phyloP scores from a whole-genome alignment of 1,140 invertebrate genomes.

The Euura lappo region DNA sequence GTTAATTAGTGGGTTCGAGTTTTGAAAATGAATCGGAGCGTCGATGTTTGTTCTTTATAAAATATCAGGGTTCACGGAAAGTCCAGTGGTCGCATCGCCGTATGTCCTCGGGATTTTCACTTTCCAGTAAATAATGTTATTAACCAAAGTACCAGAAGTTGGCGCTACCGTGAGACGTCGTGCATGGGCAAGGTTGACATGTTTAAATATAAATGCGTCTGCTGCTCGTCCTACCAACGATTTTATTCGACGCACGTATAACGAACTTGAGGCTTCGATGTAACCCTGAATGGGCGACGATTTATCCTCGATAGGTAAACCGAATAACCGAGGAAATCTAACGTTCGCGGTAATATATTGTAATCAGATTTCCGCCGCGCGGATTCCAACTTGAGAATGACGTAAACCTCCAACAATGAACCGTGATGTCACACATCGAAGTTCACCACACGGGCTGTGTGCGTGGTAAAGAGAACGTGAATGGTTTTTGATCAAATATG shows the following conservation, averaged over 20 bases:
- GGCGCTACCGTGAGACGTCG: not conserved
- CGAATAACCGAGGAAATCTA: not conserved
- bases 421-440: slow-evolving; percentile 51
- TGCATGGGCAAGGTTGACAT: slow-evolving; percentile 3
- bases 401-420: slow-evolving; percentile 62
- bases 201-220: slow-evolving; percentile 7
- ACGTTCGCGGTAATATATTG: not conserved
- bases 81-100: not conserved
- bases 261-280: no score
- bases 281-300: no score
- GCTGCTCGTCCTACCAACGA: not conserved
- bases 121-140: slow-evolving; percentile 5
- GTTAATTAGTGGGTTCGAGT: not conserved
- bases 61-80: no score
- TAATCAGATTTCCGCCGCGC: not conserved
- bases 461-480: slow-evolving; percentile 13
- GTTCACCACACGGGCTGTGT: slow-evolving; percentile 18
- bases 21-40: not conserved
- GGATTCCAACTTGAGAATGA: slow-evolving; percentile 49
- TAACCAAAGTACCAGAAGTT: slow-evolving; percentile 4
- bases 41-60: no score
- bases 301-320: no score
- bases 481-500: slow-evolving; percentile 33
- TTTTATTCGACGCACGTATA: no score
- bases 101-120: not conserved